phyloP scores from a whole-genome alignment of 2,888 invertebrate genomes.

The Eupithecia exiguata region DNA sequence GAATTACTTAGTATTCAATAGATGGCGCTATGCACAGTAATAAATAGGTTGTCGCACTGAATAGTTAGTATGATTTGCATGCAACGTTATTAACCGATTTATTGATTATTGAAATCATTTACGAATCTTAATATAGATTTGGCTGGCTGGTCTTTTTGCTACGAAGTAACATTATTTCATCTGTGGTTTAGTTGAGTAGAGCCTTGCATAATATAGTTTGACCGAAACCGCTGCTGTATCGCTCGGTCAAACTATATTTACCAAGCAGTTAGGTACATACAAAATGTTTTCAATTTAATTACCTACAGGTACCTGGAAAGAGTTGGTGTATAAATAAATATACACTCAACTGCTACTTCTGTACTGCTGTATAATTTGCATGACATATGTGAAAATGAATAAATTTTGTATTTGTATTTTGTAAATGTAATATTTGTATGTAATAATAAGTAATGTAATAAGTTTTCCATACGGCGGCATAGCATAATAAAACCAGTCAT shows the following conservation, averaged over 20 bases:
- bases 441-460: too few relatives aligned
- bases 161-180: too few relatives aligned
- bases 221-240: too few relatives aligned
- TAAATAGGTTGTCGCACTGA: conserved; percentile 31
- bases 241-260: too few relatives aligned
- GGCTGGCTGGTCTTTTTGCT: conserved; percentile 15
- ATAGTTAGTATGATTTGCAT: conserved; percentile 23
- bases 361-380: too few relatives aligned
- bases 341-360: not conserved
- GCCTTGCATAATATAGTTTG: too few relatives aligned
- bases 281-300: too few relatives aligned
- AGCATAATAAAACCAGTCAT: not conserved
- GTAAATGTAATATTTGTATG: too few relatives aligned
- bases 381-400: too few relatives aligned
- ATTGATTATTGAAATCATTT: conserved; percentile 26
- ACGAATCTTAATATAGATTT: conserved; percentile 26
- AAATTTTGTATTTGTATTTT: too few relatives aligned
- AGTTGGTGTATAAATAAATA: not conserved
- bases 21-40: conserved; percentile 17
- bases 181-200: not conserved
- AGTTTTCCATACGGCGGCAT: too few relatives aligned
- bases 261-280: not conserved
- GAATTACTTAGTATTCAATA: conserved; percentile 26
- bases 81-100: conserved; percentile 5
- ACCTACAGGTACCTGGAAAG: not conserved